Evolutionary conservation across 2,113 vertebrate genomes (phyloP).

Genomic region (Gallinago paraguaiae): DNA sequence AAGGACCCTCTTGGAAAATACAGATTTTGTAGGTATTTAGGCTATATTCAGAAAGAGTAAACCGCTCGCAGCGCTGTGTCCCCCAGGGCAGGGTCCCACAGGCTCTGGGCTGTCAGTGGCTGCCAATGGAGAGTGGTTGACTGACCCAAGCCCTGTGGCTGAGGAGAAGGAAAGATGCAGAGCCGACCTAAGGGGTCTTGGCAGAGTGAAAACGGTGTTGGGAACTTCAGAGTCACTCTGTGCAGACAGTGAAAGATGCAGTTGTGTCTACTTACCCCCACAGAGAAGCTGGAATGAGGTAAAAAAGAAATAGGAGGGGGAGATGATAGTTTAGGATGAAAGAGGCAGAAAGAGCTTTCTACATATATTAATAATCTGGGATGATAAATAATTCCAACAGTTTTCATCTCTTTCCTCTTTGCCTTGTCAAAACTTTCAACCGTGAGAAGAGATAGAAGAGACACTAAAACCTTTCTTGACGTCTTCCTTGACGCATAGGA

Average conservation of each 20-base stretch:
- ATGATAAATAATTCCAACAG: background rate
- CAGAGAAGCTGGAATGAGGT: background rate
- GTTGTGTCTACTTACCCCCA: background rate
- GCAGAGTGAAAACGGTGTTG: background rate
- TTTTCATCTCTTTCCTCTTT: background rate
- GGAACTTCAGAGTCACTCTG: background rate
- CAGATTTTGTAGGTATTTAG: background rate
- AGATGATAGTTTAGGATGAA: background rate
- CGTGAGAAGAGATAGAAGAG: background rate
- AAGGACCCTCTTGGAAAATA: background rate
- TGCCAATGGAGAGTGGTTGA: accelerated
- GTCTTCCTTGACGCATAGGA: background rate
- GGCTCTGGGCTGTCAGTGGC: background rate
- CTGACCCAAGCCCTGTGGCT: accelerated
- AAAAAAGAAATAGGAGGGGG: background rate
- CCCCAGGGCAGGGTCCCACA: background rate
- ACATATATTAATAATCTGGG: background rate
- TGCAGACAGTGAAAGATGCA: background rate
- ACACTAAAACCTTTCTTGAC: background rate
- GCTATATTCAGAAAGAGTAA: background rate
- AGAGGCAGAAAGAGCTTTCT: background rate
- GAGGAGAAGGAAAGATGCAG: background rate
- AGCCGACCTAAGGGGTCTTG: accelerated
- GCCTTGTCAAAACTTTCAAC: background rate
- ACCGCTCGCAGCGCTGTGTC: background rate